Evolutionary conservation across 2,888 invertebrate species (phyloP).

Genomic region (Phrixothrix hirtus): DNA sequence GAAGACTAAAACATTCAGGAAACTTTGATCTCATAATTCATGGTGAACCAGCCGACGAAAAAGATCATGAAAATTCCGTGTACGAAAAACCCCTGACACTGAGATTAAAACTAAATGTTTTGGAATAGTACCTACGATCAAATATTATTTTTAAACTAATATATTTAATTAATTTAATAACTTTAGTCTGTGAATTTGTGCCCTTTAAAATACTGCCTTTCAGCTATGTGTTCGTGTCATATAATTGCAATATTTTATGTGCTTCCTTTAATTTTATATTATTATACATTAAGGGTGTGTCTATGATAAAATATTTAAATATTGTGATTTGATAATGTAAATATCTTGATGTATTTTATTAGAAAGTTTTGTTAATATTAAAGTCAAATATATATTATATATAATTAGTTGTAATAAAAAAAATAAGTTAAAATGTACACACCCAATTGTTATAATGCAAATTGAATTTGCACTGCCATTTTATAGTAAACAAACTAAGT

Average conservation of each 20-base stretch:
- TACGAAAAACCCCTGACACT: conserved; percentile 62
- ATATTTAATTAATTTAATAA: conserved; percentile 30
- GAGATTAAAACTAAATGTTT: conserved; percentile 59
- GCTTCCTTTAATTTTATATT: conserved; percentile 15
- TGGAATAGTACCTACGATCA: conserved; percentile 49
- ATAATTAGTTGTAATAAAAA: too few relatives aligned
- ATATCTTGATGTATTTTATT: background rate
- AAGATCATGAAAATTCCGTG: conserved; percentile 49
- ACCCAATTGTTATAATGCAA: background rate
- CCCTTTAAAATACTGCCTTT: conserved; percentile 23
- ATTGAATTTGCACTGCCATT: conserved; percentile 22
- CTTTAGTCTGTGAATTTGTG: conserved; percentile 17
- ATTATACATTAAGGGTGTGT: conserved; percentile 12
- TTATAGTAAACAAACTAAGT: conserved; percentile 22
- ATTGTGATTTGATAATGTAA: background rate
- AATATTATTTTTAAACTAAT: conserved; percentile 18
- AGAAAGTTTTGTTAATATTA: background rate
- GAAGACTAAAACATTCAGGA: conserved; percentile 59
- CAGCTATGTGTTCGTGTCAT: conserved; percentile 12
- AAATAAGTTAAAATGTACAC: too few relatives aligned
- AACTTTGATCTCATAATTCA: conserved; percentile 63
- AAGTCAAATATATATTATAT: too few relatives aligned
- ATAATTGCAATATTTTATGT: conserved; percentile 16
- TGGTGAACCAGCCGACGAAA: conserved; percentile 51
- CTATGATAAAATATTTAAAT: background rate